Conservation (phyloP, 2,113 vertebrate species). For the Axis porcinus region DNA sequence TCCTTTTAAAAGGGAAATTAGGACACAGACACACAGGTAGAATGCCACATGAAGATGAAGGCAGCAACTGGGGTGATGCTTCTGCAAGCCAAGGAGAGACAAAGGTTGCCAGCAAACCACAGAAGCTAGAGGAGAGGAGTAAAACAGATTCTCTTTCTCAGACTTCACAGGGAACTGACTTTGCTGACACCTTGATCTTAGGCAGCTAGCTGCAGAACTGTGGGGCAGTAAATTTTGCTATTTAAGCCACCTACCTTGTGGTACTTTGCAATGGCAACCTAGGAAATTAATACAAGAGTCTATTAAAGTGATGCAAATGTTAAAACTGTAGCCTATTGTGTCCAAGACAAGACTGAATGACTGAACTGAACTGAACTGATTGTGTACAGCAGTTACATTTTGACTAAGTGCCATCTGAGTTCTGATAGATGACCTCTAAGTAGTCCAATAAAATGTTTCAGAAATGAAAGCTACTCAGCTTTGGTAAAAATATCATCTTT, state of each 20-base stretch:
- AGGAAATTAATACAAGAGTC: not conserved
- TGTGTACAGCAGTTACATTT: not conserved
- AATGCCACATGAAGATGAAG: not conserved
- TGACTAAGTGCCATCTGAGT: not conserved
- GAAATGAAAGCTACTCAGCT: not conserved
- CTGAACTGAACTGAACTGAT: not conserved
- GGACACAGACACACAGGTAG: not conserved
- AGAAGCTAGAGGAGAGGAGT: not conserved
- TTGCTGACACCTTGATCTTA: not conserved
- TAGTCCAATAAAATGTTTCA: not conserved
- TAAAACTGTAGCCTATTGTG: not conserved
- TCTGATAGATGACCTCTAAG: not conserved
- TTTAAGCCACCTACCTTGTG: not conserved
- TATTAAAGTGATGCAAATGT: not conserved
- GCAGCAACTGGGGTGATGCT: not conserved
- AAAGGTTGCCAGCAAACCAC: not conserved
- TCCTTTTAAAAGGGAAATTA: not conserved
- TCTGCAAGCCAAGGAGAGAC: not conserved
- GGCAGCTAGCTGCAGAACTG: not conserved
- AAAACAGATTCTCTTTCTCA: not conserved
- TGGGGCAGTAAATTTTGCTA: not conserved
- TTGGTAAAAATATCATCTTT: not conserved
- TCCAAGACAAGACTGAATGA: not conserved
- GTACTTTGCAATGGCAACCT: not conserved
- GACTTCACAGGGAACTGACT: not conserved